Evolutionary conservation across 2,888 invertebrate species (phyloP), one percentile per base, ranked within the genome.

Genomic region (Watsonalla cultraria): DNA sequence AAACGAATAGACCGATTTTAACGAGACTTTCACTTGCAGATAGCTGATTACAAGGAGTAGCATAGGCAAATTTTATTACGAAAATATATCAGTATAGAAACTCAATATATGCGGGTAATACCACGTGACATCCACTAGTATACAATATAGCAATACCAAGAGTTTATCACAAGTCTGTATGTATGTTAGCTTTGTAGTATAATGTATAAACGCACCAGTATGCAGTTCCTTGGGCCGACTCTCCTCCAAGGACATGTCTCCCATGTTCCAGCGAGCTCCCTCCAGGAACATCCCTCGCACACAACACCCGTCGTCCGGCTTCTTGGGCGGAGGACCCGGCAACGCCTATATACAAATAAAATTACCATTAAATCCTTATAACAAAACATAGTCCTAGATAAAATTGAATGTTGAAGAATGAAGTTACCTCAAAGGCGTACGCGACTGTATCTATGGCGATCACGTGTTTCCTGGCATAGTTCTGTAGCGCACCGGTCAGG

Each of bases 401-500:
- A 24, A 13, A n/a, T n/a, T n/a, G n/a, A n/a, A n/a, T 11, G n/a
- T 58, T 74, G n/a, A n/a, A n/a, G n/a, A n/a, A 24, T 0, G 0
- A 4, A 56, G 54, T 54, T 7, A 94, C 94, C 88, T 92, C 84
- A 74, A 93, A 94, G 5, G 85, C 78, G 68, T 94, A 95, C 6
- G 89, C 84, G 5, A 94, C 91, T 0, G 93, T 92, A 73, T 96
- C 96, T 45, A 96, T 96, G 5, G 96, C 95, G 6, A 96, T 92
- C 34, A 94, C 90, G 70, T 95, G 93, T 74, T 94, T 95, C 63
- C 96, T 90, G 5, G 96, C 96, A 79, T 92, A 96, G 85, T 96
- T 96, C 87, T 96, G 96, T 70, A 96, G 86, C 0, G 95, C 95
- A 15, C 95, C 96, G 0, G 96, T 96, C 61, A 96, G 90, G 85